Conservation (phyloP, 2,797 vertebrate species). For the Ceryle rudis region DNA sequence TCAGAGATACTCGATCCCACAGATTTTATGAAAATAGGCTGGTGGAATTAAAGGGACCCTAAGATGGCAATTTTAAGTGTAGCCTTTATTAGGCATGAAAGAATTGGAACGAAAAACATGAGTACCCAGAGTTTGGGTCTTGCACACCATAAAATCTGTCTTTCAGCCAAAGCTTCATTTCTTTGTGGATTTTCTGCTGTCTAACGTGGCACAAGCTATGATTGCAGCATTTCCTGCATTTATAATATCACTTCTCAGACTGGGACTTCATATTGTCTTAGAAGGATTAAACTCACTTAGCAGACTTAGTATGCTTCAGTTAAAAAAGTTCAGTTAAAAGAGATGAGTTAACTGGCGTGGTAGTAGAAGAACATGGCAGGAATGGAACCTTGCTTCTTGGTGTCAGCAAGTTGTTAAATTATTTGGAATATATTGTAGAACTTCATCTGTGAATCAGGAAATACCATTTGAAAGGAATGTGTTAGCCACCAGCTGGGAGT, state of each 20-base stretch:
- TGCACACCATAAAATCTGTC: background rate
- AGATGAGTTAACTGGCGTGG: background rate
- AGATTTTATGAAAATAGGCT: background rate
- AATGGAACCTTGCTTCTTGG: background rate
- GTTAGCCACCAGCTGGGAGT: background rate
- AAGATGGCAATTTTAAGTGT: background rate
- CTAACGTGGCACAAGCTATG: background rate
- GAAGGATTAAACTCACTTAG: background rate
- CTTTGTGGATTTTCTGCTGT: background rate
- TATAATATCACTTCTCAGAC: background rate
- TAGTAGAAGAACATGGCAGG: background rate
- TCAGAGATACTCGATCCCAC: background rate
- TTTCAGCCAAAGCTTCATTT: background rate
- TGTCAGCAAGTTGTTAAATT: background rate
- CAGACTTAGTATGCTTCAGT: background rate
- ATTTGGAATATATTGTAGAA: background rate
- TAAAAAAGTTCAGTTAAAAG: background rate
- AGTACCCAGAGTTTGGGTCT: background rate
- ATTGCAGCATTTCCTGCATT: background rate
- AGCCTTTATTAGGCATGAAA: background rate
- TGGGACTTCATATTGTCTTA: background rate
- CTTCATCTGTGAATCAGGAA: background rate
- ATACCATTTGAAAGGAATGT: background rate
- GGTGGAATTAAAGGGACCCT: background rate
- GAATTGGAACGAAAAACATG: no score